Percentiles rank a stretch among this genome's conserved stretches.
Evolutionary conservation across 2,888 invertebrate genomes (phyloP).

Genomic region (Acleris sparsana): DNA sequence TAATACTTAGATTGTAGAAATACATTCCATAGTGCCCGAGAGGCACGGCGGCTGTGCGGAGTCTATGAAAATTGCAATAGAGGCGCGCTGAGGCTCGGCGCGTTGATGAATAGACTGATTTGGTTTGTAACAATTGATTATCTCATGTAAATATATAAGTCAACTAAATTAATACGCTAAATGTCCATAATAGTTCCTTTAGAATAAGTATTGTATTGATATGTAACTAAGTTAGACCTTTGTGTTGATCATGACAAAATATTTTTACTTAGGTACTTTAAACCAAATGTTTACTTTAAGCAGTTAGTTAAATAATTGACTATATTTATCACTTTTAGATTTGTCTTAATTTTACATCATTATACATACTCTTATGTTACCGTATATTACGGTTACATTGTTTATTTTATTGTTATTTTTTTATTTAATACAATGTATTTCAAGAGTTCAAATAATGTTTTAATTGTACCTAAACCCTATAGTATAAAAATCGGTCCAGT

Average conservation of each 20-base stretch:
- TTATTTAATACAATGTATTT: conserved; percentile 58
- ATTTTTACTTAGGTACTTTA: conserved; percentile 50
- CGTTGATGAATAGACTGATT: conserved; percentile 74
- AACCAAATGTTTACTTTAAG: conserved; percentile 66
- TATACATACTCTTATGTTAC: conserved; percentile 48
- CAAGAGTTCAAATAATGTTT: conserved; percentile 41
- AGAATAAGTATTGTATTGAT: conserved; percentile 42
- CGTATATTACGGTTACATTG: conserved; percentile 77
- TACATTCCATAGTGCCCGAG: conserved; percentile 61
- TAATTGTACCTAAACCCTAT: conserved; percentile 9
- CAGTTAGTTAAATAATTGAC: conserved; percentile 48
- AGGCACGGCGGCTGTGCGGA: conserved; percentile 43
- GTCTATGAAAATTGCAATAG: conserved; percentile 48
- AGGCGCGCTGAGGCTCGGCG: conserved; percentile 57
- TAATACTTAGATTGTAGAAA: conserved; percentile 9
- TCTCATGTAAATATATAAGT: conserved; percentile 56
- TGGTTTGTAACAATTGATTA: conserved; percentile 69
- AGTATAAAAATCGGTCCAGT: no score
- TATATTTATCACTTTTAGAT: conserved; percentile 41
- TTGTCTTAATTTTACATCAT: conserved; percentile 37
- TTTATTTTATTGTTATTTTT: conserved; percentile 72
- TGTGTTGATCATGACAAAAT: conserved; percentile 70
- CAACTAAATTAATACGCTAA: conserved; percentile 43
- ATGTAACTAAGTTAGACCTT: conserved; percentile 50
- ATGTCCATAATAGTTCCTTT: conserved; percentile 66